These are phyloP conservation scores for Phengaris arion DNA, from an alignment of 2,888 invertebrate genomes.

Conservation along the genomic window DNA sequence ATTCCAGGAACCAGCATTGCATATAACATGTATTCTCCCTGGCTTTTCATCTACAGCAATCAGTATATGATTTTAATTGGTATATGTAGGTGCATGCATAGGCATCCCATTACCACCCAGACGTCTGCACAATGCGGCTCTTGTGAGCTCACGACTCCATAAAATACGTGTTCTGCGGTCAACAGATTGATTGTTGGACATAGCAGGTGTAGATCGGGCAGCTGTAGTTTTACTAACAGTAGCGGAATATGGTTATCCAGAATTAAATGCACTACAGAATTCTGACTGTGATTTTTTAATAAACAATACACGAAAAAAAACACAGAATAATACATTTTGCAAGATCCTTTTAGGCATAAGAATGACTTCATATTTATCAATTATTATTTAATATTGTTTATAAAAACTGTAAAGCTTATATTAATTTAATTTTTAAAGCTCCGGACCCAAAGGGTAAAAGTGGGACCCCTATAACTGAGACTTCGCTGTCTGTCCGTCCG, in stretches of 20 bases:
- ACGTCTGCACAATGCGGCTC: slow-evolving; percentile 54
- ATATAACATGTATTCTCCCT: neutral
- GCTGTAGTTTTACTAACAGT: no score
- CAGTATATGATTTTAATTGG: slow-evolving; percentile 24
- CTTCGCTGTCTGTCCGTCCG: no score
- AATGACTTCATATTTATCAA: no score
- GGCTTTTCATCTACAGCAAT: neutral
- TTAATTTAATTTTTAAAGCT: no score
- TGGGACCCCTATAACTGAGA: no score
- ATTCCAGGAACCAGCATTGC: neutral
- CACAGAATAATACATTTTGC: neutral
- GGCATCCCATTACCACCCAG: slow-evolving; percentile 37
- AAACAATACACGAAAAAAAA: neutral
- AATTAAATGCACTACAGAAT: no score
- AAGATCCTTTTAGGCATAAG: no score
- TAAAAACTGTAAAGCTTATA: no score
- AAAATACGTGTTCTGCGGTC: slow-evolving; percentile 65
- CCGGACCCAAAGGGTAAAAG: no score
- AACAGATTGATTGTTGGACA: slow-evolving; percentile 54
- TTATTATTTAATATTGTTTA: no score
- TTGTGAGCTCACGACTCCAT: slow-evolving; percentile 57
- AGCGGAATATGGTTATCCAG: no score
- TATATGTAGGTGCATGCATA: slow-evolving; percentile 24
- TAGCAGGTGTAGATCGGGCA: slow-evolving; percentile 41
- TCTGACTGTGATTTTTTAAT: no score